A percentile compares a stretch with the other conserved stretches of the same genome.
These are phyloP conservation scores for Cephalopterus ornatus DNA, from an alignment of 2,113 vertebrate genomes.

Conservation along the genomic window DNA sequence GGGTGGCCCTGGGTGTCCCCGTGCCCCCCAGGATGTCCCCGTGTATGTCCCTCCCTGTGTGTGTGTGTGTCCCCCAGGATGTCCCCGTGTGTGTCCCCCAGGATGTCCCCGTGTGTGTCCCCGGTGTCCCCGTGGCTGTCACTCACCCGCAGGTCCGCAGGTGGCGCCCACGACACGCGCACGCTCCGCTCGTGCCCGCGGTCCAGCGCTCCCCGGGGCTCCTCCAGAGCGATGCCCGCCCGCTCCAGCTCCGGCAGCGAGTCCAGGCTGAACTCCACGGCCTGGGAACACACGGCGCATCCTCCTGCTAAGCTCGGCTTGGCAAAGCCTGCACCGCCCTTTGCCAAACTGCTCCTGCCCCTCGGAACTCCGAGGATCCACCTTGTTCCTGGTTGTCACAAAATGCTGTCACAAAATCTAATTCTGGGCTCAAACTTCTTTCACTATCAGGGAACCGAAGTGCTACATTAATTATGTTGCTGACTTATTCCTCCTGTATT, in stretches of 20 bases:
- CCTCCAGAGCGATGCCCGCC: not conserved
- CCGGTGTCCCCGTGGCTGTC: not conserved
- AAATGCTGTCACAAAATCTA: not conserved
- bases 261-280: not conserved
- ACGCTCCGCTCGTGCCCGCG: slow-evolving; percentile 73
- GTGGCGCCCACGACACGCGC: slow-evolving; percentile 83
- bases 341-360: not conserved
- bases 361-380: not conserved
- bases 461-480: not conserved
- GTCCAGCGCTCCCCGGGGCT: not conserved
- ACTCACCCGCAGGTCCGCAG: slow-evolving; percentile 74
- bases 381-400: rapidly evolving
- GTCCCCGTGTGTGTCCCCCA: too few species aligned
- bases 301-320: rapidly evolving
- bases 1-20: too few species aligned
- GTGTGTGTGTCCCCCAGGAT: not conserved
- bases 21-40: too few species aligned
- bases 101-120: too few species aligned
- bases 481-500: not conserved
- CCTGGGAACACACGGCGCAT: not conserved
- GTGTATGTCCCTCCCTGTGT: too few species aligned
- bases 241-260: not conserved
- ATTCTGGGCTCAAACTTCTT: not conserved
- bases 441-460: not conserved
- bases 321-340: not conserved